Evolutionary conservation across 1,140 invertebrate species (phyloP), one percentile per base, ranked within the genome.

Genomic region (Batillaria attramentaria): DNA sequence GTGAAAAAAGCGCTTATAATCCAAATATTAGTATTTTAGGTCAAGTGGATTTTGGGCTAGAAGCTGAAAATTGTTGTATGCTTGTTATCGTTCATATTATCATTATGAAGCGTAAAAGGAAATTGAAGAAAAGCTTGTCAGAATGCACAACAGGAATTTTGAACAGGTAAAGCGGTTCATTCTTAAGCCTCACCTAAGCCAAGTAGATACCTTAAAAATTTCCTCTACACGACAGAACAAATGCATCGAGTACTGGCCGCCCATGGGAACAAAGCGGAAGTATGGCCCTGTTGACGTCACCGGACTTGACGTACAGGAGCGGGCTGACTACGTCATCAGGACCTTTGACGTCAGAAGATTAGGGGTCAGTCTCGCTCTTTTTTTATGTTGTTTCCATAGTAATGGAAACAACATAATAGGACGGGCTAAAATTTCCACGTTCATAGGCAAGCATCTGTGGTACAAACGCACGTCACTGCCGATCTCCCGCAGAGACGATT

Each of bases 211-310:
- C n/a, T n/a, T n/a, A n/a, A n/a, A 65, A 33, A 2, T 28, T 68
- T 28, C 28, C 8, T 13, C 8, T 68, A 3, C 37, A 20, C 37
- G 20, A n/a, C 72, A 75, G 72, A 62, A 75, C 35, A 75, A 75
- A 39, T 75, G 72, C 18, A 57, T 62, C 2, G 54, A 75, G 39
- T 75, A 75, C 57, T 75, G 72, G 72, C 72, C 72, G 28, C 31
- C n/a, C 6, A 31, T 41, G 16, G 50, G 72, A 31, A 39, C 33
- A 0, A 8, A 62, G 18, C 16, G 18, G 42, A 28, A 62, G 2
- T 60, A 75, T 39, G 72, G 72, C 5, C 2, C 57, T 39, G 31
- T 75, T 60, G 5, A 28, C 72, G 54, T 75, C 72, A 75, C 35
- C 3, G 37, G 54, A 3, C 35, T 62, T 39, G 68, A 70, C 42